Conservation (phyloP, 2,113 vertebrate species). For the Balaeniceps rex region DNA sequence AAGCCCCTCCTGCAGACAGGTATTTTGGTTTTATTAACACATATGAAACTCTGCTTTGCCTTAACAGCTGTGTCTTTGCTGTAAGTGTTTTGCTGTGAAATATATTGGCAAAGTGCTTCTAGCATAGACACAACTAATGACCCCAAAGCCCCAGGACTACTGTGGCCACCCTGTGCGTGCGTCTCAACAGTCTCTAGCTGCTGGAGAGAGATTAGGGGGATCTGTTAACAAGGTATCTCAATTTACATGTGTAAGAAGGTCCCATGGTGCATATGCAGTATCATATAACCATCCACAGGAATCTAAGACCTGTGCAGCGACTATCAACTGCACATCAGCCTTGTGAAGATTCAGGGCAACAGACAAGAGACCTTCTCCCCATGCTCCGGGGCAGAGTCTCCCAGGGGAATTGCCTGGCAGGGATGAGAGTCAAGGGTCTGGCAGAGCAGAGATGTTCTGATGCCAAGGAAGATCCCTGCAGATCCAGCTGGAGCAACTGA, state of each 20-base stretch:
- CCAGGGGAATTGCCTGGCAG: neutral
- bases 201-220: neutral
- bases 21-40: neutral
- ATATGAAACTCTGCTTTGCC: neutral
- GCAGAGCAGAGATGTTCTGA: neutral
- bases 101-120: neutral
- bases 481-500: neutral
- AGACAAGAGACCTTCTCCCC: neutral
- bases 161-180: neutral
- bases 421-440: neutral
- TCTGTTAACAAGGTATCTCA: neutral
- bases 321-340: neutral
- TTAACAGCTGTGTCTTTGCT: neutral
- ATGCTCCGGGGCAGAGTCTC: neutral
- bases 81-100: neutral
- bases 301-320: neutral
- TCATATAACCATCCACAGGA: neutral
- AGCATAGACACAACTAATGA: neutral
- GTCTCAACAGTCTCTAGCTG: neutral
- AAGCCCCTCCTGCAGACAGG: neutral
- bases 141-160: neutral
- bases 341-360: neutral
- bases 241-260: neutral
- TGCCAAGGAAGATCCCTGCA: neutral
- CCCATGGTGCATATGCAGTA: neutral